Percentiles rank a stretch among this genome's conserved stretches.
phyloP scores from a whole-genome alignment of 2,888 invertebrate species.

The Tiliacea citrago region DNA sequence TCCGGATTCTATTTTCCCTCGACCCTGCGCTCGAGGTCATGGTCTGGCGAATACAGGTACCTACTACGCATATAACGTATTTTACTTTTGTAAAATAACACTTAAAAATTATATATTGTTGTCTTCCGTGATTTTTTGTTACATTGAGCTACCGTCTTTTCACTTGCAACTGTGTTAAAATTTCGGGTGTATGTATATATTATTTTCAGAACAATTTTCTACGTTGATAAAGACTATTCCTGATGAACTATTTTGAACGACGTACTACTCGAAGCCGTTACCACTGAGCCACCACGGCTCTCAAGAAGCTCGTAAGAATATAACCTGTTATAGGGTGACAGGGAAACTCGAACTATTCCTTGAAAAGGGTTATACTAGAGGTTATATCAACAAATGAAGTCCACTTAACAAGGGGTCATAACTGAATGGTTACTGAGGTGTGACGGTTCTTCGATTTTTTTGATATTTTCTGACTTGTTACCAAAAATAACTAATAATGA shows the following conservation, averaged over 20 bases:
- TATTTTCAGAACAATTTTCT: not conserved
- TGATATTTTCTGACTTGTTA: no score
- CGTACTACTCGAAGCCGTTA: no score
- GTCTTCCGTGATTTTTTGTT: not conserved
- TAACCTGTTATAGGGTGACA: no score
- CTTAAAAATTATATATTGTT: slow-evolving; percentile 1
- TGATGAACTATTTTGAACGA: not conserved
- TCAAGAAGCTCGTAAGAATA: no score
- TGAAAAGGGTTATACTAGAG: no score
- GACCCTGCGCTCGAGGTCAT: slow-evolving; percentile 50
- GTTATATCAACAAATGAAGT: no score
- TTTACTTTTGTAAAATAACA: slow-evolving; percentile 11
- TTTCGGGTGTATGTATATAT: not conserved
- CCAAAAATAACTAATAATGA: no score
- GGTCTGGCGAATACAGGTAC: slow-evolving; percentile 24
- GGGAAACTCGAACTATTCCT: no score
- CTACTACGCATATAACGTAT: slow-evolving; percentile 8
- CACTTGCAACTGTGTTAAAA: not conserved
- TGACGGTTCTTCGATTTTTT: no score
- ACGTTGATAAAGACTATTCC: not conserved
- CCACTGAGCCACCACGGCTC: no score
- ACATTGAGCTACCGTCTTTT: not conserved
- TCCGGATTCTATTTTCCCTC: slow-evolving; percentile 51
- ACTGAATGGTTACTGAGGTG: no score
- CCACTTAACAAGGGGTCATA: no score